Percentiles rank a stretch among this genome's conserved stretches.
Evolutionary conservation across 2,888 invertebrate genomes (phyloP).

Genomic region (Eurytoma adleriae): DNA sequence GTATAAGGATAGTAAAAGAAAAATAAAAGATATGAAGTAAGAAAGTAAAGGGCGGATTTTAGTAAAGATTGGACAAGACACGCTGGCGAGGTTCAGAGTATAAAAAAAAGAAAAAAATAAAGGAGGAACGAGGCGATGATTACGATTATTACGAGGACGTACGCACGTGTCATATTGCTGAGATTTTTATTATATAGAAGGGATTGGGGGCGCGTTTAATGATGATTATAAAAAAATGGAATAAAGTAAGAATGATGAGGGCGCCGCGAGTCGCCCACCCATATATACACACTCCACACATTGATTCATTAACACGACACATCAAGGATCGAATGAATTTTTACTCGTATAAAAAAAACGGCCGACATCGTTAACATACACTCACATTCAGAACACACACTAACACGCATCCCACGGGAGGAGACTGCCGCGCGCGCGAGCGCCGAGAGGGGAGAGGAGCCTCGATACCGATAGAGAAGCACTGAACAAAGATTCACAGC

Average conservation of each 20-base stretch:
- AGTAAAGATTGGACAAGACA: neutral
- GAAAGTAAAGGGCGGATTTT: slow-evolving; percentile 24
- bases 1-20: slow-evolving; percentile 60
- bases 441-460: slow-evolving; percentile 33
- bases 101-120: slow-evolving; percentile 13
- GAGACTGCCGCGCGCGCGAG: slow-evolving; percentile 27
- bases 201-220: slow-evolving; percentile 43
- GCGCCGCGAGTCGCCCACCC: slow-evolving; percentile 21
- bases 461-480: slow-evolving; percentile 33
- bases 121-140: neutral
- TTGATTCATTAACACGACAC: slow-evolving; percentile 22
- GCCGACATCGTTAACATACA: neutral
- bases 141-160: slow-evolving; percentile 46
- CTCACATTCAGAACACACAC: neutral
- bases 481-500: slow-evolving; percentile 19
- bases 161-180: slow-evolving; percentile 65
- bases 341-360: slow-evolving; percentile 11
- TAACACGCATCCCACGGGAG: neutral
- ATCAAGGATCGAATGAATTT: slow-evolving; percentile 24
- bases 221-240: slow-evolving; percentile 41
- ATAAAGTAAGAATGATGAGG: slow-evolving; percentile 45
- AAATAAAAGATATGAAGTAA: slow-evolving; percentile 46
- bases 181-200: slow-evolving; percentile 60
- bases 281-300: slow-evolving; percentile 12
- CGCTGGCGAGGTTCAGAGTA: slow-evolving; percentile 22